Percentiles rank a stretch among this genome's conserved stretches.
Evolutionary conservation across 2,888 invertebrate species (phyloP).

Genomic region (Spisula solida): DNA sequence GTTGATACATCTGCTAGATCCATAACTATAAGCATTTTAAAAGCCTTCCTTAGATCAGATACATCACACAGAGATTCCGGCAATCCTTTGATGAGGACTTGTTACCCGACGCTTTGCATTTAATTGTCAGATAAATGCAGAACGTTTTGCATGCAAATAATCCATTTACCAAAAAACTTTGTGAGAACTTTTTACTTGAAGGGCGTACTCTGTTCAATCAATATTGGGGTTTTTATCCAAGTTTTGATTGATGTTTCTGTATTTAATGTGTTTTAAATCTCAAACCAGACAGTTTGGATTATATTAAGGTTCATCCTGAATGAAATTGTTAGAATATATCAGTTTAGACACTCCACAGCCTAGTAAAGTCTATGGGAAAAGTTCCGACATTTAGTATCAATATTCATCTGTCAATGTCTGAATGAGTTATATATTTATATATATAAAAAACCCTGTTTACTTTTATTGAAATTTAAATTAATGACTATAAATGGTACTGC

Average conservation of each 20-base stretch:
- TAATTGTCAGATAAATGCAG: slow-evolving; percentile 14
- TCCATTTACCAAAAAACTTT: slow-evolving; percentile 2
- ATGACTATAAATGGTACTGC: too few relatives aligned
- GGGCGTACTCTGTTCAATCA: neutral
- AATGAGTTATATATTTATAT: too few relatives aligned
- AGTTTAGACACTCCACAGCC: too few relatives aligned
- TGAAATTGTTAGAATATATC: neutral
- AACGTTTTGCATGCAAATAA: neutral
- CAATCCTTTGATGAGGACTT: neutral
- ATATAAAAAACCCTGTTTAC: too few relatives aligned
- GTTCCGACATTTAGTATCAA: too few relatives aligned
- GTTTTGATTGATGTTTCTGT: neutral
- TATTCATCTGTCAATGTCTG: too few relatives aligned
- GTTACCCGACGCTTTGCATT: neutral
- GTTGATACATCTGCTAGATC: neutral
- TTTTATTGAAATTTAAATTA: too few relatives aligned
- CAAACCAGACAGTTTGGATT: neutral
- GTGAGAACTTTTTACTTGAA: neutral
- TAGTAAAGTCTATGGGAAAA: too few relatives aligned
- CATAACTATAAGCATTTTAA: neutral
- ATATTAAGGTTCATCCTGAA: neutral
- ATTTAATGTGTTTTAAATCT: slow-evolving; percentile 12
- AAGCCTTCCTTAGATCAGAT: neutral
- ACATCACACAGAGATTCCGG: neutral
- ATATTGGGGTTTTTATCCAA: neutral